Conservation (phyloP, 2,888 invertebrate species). For the Cheilosia scutellata region DNA sequence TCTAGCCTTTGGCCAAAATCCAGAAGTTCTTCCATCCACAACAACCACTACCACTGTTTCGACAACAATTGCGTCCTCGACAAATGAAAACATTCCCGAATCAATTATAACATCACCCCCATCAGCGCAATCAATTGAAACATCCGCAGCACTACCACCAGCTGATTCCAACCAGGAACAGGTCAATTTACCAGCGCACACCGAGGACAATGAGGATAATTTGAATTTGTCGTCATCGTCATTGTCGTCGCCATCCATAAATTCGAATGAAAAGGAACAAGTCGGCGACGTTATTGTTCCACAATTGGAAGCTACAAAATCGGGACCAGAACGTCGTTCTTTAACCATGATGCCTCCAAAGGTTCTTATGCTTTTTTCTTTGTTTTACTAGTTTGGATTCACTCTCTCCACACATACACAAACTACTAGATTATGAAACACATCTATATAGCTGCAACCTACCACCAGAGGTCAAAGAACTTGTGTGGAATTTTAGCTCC, state of each 20-base stretch:
- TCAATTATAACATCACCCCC: conserved; percentile 72
- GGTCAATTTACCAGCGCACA: conserved; percentile 17
- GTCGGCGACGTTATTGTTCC: conserved; percentile 80
- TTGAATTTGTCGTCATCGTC: conserved; percentile 33
- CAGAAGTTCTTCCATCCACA: conserved; percentile 83
- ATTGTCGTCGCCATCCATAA: conserved; percentile 11
- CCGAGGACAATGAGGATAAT: conserved; percentile 41
- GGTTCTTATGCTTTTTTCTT: conserved; percentile 80
- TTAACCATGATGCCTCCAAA: conserved; percentile 81
- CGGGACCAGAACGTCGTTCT: conserved; percentile 80
- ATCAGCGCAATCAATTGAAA: conserved; percentile 68
- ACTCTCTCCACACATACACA: conserved; percentile 1
- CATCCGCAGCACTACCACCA: conserved; percentile 53
- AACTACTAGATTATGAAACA: neutral
- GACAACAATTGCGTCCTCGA: conserved; percentile 49
- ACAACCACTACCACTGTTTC: conserved; percentile 78
- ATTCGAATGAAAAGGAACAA: conserved; percentile 81
- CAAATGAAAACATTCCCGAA: conserved; percentile 71
- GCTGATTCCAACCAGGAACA: conserved; percentile 43
- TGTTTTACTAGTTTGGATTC: conserved; percentile 37
- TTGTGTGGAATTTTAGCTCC: conserved; percentile 19
- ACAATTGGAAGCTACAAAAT: conserved; percentile 80
- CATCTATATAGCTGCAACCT: conserved; percentile 1
- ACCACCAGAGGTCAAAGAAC: neutral
- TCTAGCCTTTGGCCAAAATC: conserved; percentile 85